Evolutionary conservation across 2,888 invertebrate genomes (phyloP).

Genomic region (Leptopilina drosophilae): DNA sequence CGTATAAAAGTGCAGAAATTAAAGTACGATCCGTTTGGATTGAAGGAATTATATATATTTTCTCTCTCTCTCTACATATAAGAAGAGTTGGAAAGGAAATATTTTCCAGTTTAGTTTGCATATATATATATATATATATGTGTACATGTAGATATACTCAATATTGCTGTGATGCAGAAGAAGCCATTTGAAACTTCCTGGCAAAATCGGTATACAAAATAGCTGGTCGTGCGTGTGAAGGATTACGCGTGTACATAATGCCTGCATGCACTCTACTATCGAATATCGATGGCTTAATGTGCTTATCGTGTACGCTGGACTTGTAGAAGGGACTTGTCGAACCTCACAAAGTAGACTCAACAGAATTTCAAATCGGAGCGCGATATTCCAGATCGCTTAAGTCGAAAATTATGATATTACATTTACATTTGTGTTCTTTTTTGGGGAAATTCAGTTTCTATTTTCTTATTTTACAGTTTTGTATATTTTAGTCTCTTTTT

Average conservation of each 20-base stretch:
- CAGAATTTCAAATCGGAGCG: constrained; percentile 23
- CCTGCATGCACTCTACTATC: constrained; percentile 27
- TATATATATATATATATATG: not conserved
- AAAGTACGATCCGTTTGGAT: not conserved
- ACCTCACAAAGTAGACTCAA: constrained; percentile 9
- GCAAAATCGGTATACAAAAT: constrained; percentile 10
- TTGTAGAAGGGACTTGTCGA: constrained; percentile 36
- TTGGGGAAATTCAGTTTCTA: no score
- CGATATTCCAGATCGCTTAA: not conserved
- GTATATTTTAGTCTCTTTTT: no score
- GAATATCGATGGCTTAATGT: constrained; percentile 38
- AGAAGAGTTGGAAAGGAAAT: not conserved
- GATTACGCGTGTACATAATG: constrained; percentile 36
- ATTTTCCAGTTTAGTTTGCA: constrained; percentile 1
- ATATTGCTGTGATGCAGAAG: constrained; percentile 14
- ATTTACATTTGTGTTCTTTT: not conserved
- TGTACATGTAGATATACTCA: not conserved
- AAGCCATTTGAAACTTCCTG: constrained; percentile 25
- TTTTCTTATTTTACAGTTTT: no score
- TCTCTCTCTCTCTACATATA: not conserved
- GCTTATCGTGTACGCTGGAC: constrained; percentile 37
- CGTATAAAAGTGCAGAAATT: no score
- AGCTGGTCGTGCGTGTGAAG: constrained; percentile 29
- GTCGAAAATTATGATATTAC: not conserved
- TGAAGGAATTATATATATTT: not conserved